Evolutionary conservation across 2,113 vertebrate species (phyloP).

Genomic region (Petrocephalus zakoni): DNA sequence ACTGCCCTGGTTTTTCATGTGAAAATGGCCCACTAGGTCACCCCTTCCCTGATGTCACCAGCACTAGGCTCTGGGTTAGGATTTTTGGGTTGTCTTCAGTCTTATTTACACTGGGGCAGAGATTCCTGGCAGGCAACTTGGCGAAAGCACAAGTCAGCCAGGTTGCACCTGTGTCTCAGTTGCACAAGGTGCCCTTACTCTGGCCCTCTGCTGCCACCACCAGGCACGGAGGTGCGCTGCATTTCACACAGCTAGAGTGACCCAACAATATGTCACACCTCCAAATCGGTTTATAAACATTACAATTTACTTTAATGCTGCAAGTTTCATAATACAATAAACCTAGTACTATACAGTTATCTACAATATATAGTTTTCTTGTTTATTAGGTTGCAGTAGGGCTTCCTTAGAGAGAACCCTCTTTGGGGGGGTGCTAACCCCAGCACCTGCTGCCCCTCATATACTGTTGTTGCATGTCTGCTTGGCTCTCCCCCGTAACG

Average conservation of each 20-base stretch:
- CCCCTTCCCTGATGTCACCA: neutral
- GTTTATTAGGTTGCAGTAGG: neutral
- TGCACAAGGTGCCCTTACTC: neutral
- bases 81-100: neutral
- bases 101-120: neutral
- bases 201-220: neutral
- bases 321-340: neutral
- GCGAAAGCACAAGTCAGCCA: neutral
- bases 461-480: neutral
- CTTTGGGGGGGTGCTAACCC: neutral
- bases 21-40: neutral
- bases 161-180: slow-evolving; percentile 2
- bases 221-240: neutral
- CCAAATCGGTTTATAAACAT: neutral
- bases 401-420: neutral
- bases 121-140: neutral
- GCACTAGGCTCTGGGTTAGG: neutral
- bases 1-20: neutral
- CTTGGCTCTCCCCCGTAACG: neutral
- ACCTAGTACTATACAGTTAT: neutral
- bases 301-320: neutral
- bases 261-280: neutral
- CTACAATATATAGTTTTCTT: neutral
- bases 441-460: neutral
- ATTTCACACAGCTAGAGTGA: neutral